A percentile compares a stretch with the other conserved stretches of the same genome.
Conservation (phyloP, 2,797 vertebrate genomes). For the Spinus olivaceus region DNA sequence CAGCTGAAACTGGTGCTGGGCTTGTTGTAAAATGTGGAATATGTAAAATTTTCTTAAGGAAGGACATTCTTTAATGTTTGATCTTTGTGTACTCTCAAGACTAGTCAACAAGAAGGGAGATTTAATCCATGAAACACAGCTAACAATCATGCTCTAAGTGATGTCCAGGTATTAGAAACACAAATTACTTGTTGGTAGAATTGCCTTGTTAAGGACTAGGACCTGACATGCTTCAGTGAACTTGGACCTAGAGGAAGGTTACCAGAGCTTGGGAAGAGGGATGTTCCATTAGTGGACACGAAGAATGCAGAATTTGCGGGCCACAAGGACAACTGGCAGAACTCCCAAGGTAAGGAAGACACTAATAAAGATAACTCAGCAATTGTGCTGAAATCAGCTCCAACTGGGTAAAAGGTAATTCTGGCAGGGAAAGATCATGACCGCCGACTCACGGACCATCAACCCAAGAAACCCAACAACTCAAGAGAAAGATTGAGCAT, state of each 20-base stretch:
- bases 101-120: neutral
- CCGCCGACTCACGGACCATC: fast-evolving
- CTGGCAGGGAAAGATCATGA: neutral
- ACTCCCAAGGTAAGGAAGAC: neutral
- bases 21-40: neutral
- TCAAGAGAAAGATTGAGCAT: neutral
- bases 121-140: neutral
- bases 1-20: neutral
- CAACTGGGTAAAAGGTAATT: neutral
- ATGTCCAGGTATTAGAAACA: neutral
- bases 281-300: neutral
- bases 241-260: neutral
- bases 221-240: neutral
- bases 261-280: neutral
- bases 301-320: neutral
- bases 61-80: neutral
- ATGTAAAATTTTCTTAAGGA: neutral
- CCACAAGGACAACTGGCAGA: neutral
- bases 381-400: neutral
- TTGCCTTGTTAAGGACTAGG: neutral
- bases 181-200: neutral
- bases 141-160: neutral
- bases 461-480: neutral
- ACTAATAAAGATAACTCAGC: neutral
- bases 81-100: neutral